Base-by-base conservation (phyloP, 1,140 invertebrate genomes). In the Ditylenchus dipsaci region DNA sequence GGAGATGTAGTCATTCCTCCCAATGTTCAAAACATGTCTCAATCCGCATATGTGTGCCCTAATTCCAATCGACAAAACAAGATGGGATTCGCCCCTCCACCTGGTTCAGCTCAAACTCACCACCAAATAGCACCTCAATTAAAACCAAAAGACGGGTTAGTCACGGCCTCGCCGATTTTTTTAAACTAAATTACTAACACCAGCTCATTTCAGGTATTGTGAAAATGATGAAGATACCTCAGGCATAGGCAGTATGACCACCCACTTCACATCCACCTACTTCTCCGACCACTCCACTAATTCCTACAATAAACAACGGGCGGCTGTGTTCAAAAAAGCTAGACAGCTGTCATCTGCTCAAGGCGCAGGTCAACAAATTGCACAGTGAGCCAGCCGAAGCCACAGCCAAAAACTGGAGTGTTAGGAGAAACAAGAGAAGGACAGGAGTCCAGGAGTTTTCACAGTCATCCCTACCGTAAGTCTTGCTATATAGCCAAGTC, bases 201-300 rank as follows among this genome's bases (percentile, higher is more conserved):
- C 3, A 43, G 3, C 17, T 38, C 21, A 19, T 56, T 56, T 65
- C 27, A 53, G 58, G 45, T 71, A 74, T 65, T 73, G 63, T 29
- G 71, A 71, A 30, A 74, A 74, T 43, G 71, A 73, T 29, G 58
- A 56, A 17, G 71, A 73, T 63, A 71, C 73, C 19, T 75, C 73
- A 19, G 73, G 73, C 15, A 75, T 75, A n/a, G 73, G 73, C 13
- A 77, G 75, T 1, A 75, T 75, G 73, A 68, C 66, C 47, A 66
- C 49, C 23, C 49, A 53, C 15, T 38, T 38, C 0, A 75, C 76
- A 68, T 66, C 66, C 47, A 66, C 49, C 23, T 26, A 53, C 23
- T 53, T 53, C 23, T 74, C 72, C 1, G 65, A 58, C 17, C 57
- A 72, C 42, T 74, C 72, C 15, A 61, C 63, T 5, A 60, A 19